phyloP scores from a whole-genome alignment of 1,140 invertebrate genomes.

The Eueides isabella region DNA sequence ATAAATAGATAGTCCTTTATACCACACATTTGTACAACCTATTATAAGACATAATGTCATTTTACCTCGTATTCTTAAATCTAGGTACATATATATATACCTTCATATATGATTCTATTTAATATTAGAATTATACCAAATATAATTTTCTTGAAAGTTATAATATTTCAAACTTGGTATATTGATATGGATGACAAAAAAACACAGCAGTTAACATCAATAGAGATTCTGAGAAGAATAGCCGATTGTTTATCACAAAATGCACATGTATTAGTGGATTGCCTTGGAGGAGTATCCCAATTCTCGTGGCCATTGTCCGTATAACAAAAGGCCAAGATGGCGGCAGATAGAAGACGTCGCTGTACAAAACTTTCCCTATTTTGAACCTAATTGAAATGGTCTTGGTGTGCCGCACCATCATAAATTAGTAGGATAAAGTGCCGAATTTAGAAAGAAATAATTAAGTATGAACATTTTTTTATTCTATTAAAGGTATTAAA shows the following conservation, averaged over 20 bases:
- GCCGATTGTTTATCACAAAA: conserved; percentile 39
- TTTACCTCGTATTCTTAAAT: too few relatives aligned
- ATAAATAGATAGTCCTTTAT: too few relatives aligned
- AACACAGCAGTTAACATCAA: neutral
- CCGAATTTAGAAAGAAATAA: neutral
- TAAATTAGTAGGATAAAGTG: neutral
- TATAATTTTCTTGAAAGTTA: too few relatives aligned
- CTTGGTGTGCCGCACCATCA: neutral
- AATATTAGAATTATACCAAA: too few relatives aligned
- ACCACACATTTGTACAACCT: too few relatives aligned
- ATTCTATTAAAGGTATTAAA: too few relatives aligned
- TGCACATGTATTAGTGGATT: conserved; percentile 43
- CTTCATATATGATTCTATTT: too few relatives aligned
- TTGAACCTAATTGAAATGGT: neutral
- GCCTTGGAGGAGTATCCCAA: conserved; percentile 56
- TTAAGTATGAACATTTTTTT: neutral
- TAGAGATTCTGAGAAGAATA: conserved; percentile 35
- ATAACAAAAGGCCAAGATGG: conserved; percentile 58
- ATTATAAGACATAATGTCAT: too few relatives aligned
- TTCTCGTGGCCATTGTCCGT: conserved; percentile 62
- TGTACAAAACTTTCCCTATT: neutral
- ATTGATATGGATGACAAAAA: too few relatives aligned
- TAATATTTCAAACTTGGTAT: too few relatives aligned
- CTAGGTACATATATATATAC: too few relatives aligned
- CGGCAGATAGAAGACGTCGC: neutral